phyloP scores from a whole-genome alignment of 2,888 invertebrate genomes.

The Apotomis turbidana region DNA sequence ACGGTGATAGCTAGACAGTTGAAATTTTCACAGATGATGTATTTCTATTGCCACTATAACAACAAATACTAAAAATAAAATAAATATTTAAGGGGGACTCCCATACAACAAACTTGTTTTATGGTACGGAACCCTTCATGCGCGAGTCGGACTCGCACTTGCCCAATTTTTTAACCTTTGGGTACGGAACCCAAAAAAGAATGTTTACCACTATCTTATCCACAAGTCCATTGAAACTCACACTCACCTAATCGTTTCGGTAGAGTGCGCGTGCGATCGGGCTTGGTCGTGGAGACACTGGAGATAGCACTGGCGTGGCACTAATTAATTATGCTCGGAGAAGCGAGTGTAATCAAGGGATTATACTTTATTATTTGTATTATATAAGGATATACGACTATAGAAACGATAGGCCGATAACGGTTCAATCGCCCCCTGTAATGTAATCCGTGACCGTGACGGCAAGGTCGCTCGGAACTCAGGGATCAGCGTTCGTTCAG shows the following conservation, averaged over 20 bases:
- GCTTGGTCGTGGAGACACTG: neutral
- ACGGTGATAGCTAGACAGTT: too few relatives aligned
- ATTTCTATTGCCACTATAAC: too few relatives aligned
- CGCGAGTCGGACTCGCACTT: too few relatives aligned
- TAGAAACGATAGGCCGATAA: neutral
- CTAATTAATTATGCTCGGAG: neutral
- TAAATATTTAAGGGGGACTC: too few relatives aligned
- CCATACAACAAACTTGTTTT: too few relatives aligned
- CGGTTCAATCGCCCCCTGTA: neutral
- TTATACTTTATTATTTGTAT: too few relatives aligned
- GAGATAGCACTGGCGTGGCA: neutral
- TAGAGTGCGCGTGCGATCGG: neutral
- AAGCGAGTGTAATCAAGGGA: neutral
- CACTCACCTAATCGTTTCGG: constrained; percentile 2
- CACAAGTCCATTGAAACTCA: neutral
- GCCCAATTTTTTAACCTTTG: too few relatives aligned
- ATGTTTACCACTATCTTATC: too few relatives aligned
- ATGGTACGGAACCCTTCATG: too few relatives aligned
- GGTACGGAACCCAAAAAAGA: too few relatives aligned
- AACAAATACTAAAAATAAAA: too few relatives aligned
- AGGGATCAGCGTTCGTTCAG: neutral
- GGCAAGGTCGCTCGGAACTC: neutral
- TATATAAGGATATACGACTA: constrained; percentile 1
- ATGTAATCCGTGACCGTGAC: neutral
- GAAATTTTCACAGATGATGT: too few relatives aligned